Evolutionary conservation across 1,140 invertebrate genomes (phyloP).

Genomic region (Epicauta chinensis): DNA sequence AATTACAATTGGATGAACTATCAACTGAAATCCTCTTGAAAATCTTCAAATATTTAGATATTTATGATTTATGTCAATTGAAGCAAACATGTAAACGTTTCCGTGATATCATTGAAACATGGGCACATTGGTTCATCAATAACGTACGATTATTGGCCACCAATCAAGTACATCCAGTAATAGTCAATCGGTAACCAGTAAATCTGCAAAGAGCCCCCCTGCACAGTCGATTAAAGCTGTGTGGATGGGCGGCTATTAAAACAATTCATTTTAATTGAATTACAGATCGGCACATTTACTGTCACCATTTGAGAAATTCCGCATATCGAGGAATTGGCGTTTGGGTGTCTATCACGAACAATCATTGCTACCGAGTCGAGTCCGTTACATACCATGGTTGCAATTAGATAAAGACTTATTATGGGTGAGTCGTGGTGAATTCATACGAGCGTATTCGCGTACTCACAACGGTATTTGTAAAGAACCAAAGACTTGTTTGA

Average conservation of each 20-base stretch:
- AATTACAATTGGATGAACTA: background rate
- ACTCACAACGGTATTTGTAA: constrained; percentile 15
- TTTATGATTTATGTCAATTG: constrained; percentile 27
- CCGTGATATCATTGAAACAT: constrained; percentile 25
- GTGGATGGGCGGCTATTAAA: no score
- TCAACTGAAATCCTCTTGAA: constrained; percentile 30
- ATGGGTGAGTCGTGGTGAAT: constrained; percentile 28
- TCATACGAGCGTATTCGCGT: constrained; percentile 26
- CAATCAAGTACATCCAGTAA: constrained; percentile 28
- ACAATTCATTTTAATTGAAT: constrained; percentile 1
- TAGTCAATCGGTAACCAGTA: constrained; percentile 21
- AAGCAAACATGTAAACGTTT: constrained; percentile 29
- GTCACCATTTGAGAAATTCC: constrained; percentile 23
- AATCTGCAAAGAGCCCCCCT: no score
- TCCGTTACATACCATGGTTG: constrained; percentile 28
- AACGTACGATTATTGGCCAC: constrained; percentile 20
- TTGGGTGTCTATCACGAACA: constrained; percentile 28
- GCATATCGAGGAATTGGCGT: constrained; percentile 32
- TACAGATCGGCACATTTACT: constrained; percentile 23
- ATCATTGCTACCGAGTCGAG: constrained; percentile 19
- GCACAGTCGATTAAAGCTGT: no score
- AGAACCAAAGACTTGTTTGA: constrained; percentile 11
- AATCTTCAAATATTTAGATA: constrained; percentile 31
- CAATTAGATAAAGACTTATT: constrained; percentile 24
- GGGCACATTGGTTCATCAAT: constrained; percentile 22